Conservation (phyloP, 2,113 vertebrate genomes). For the Potamarius usumacintae region DNA sequence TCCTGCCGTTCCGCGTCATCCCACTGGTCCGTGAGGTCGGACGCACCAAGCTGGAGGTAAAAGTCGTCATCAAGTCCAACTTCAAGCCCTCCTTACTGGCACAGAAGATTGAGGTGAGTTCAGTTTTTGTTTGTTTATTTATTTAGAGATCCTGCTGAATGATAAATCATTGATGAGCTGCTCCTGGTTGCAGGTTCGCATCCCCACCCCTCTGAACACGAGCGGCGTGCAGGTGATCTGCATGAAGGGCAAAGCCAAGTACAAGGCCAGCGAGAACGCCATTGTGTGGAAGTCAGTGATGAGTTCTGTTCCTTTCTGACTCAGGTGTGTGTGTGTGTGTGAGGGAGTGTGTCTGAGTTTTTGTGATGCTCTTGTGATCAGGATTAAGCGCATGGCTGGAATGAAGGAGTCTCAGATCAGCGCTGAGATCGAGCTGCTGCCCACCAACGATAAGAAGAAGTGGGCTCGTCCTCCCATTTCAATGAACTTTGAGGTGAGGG, state of each 20-base stretch:
- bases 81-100: constrained; percentile 97
- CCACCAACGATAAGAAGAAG: constrained; percentile 99
- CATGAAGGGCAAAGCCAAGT: constrained; percentile 99
- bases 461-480: constrained; percentile 99
- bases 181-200: constrained; percentile 82
- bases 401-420: constrained; percentile 99
- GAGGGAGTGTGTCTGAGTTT: neutral
- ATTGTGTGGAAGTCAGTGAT: constrained; percentile 97
- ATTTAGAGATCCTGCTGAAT: neutral
- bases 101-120: constrained; percentile 96
- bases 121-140: neutral
- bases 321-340: neutral
- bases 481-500: constrained; percentile 98
- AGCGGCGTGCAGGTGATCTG: constrained; percentile 99
- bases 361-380: constrained; percentile 54
- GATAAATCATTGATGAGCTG: neutral
- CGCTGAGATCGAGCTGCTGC: constrained; percentile 96
- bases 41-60: constrained; percentile 96
- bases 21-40: constrained; percentile 96
- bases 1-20: constrained; percentile 97
- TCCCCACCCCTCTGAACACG: constrained; percentile 96
- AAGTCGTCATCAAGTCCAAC: constrained; percentile 99
- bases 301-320: neutral
- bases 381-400: constrained; percentile 99
- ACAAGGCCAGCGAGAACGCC: constrained; percentile 99